These are phyloP conservation scores for Percopsis omiscomaycus DNA, from an alignment of 2,797 vertebrate genomes.

Conservation along the genomic window DNA sequence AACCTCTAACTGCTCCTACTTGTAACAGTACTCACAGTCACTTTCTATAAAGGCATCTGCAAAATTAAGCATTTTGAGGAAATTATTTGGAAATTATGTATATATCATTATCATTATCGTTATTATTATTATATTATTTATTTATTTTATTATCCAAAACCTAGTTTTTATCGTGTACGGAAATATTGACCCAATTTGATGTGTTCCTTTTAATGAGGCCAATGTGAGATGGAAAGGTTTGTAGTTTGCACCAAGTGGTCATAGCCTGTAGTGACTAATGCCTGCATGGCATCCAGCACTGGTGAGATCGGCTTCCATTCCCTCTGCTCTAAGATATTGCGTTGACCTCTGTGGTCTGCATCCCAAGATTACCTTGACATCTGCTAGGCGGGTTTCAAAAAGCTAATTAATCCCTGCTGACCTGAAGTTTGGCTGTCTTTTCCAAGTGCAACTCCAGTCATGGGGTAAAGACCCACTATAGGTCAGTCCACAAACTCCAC, in stretches of 20 bases:
- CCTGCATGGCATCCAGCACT: constrained; percentile 43
- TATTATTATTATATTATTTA: neutral
- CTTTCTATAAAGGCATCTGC: too few relatives aligned
- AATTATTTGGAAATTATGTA: too few relatives aligned
- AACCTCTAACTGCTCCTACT: too few relatives aligned
- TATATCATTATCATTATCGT: too few relatives aligned
- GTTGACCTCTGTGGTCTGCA: constrained; percentile 73
- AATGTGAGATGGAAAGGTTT: constrained; percentile 33
- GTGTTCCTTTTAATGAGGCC: constrained; percentile 53
- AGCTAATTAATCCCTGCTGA: constrained; percentile 83
- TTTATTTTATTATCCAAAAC: constrained; percentile 13
- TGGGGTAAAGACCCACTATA: constrained; percentile 56
- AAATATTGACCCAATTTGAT: constrained; percentile 55
- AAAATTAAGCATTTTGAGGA: too few relatives aligned
- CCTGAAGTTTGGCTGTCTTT: constrained; percentile 71
- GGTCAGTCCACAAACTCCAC: constrained; percentile 47
- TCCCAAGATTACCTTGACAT: constrained; percentile 81
- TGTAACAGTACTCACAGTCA: too few relatives aligned
- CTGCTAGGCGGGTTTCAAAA: constrained; percentile 74
- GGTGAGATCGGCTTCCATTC: constrained; percentile 56
- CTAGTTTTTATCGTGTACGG: neutral
- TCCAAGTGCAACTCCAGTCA: constrained; percentile 63
- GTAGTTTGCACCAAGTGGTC: constrained; percentile 38
- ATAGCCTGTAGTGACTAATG: constrained; percentile 54
- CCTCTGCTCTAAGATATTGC: constrained; percentile 72